These are phyloP conservation scores for Volucella bombylans DNA, from an alignment of 2,888 invertebrate genomes.

Conservation along the genomic window DNA sequence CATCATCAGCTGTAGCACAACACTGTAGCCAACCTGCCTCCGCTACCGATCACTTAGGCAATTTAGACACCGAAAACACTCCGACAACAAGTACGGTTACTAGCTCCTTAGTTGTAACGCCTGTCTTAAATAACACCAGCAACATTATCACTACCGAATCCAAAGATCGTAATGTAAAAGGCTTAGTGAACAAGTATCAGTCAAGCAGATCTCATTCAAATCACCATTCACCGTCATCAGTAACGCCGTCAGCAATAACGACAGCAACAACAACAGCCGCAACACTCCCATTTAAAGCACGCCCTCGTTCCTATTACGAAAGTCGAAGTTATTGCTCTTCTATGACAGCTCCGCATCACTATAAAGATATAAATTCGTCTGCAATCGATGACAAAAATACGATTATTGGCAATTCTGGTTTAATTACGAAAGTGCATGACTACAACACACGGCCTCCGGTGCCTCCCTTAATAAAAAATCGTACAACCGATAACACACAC, in stretches of 20 bases:
- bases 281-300: slow-evolving; percentile 76
- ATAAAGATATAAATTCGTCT: slow-evolving; percentile 41
- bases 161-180: slow-evolving; percentile 88
- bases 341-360: slow-evolving; percentile 57
- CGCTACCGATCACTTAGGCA: slow-evolving; percentile 59
- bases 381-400: slow-evolving; percentile 37
- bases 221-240: slow-evolving; percentile 82
- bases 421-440: slow-evolving; percentile 77
- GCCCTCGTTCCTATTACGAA: slow-evolving; percentile 81
- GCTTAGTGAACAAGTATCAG: slow-evolving; percentile 90
- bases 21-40: slow-evolving; percentile 74
- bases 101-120: slow-evolving; percentile 55
- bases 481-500: slow-evolving; percentile 61
- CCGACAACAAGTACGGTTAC: slow-evolving; percentile 30
- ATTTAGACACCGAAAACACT: slow-evolving; percentile 49
- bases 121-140: slow-evolving; percentile 53
- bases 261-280: slow-evolving; percentile 61
- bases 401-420: slow-evolving; percentile 39
- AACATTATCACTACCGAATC: slow-evolving; percentile 78
- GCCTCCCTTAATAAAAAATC: slow-evolving; percentile 79
- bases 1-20: slow-evolving; percentile 86
- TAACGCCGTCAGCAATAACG: slow-evolving; percentile 79
- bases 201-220: slow-evolving; percentile 79
- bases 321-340: slow-evolving; percentile 76
- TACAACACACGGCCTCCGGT: slow-evolving; percentile 82